Evolutionary conservation across 1,140 invertebrate species (phyloP), one percentile per base, ranked within the genome.

Genomic region (Mamestra configurata): DNA sequence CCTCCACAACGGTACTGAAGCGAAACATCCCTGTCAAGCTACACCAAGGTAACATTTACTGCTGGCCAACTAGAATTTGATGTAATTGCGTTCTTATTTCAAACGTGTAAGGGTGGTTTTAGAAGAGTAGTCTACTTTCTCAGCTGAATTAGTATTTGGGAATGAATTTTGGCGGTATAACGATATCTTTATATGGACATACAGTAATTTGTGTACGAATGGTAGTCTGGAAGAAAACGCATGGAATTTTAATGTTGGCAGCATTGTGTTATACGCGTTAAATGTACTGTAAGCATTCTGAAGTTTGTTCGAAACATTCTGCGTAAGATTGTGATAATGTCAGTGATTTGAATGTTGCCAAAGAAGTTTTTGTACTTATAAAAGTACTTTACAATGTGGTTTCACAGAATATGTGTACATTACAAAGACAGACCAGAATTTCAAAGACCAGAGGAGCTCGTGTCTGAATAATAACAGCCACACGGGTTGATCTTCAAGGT

Each of bases 161-260:
- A 49, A 49, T 49, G 43, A 49, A 49, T 87, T 87, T 88, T 81
- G 83, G 82, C 83, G 75, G 80, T 81, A 81, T 83, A 84, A 76
- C 82, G 82, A 83, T 61, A 76, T 76, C 40, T 76, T 76, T 20
- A 87, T 91, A 89, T 89, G 88, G 85, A 86, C 85, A 87, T 84
- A 70, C 68, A 84, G 84, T 91, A 89, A 91, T 91, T 90, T 91
- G 84, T 87, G 81, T 85, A 84, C 82, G 81, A 82, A 82, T 82
- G 87, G 84, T 80, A 77, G 73, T 37, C 51, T 53, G 37, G 27
- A 53, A 83, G 72, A 79, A 64, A 71, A 53, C 77, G 35, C 77
- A 35, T 76, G 53, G 75, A 82, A 80, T 66, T 80, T 79, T 80
- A 66, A 80, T 76, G 57, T 71, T 66, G 27, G 49, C 79, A 71